phyloP scores from a whole-genome alignment of 37 sponge, comb jelly and placozoan genomes.

The Beroe forskalii region DNA sequence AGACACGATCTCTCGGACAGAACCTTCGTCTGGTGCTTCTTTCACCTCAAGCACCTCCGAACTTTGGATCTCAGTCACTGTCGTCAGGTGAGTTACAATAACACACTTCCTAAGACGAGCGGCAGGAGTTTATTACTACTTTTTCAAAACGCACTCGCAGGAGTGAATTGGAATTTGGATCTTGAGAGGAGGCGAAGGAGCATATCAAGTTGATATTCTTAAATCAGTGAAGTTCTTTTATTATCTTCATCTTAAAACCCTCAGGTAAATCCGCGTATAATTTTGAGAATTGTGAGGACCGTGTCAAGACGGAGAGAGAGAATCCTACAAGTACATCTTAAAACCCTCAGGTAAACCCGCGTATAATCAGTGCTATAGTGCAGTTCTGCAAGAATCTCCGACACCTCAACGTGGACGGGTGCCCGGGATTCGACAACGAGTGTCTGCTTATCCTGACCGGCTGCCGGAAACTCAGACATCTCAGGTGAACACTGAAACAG shows the following conservation, averaged over 20 bases:
- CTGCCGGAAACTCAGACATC: conserved; percentile 44
- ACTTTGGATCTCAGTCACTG: conserved; percentile 39
- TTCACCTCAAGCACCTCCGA: conserved; percentile 35
- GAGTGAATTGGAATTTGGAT: too few relatives aligned
- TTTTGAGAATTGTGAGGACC: too few relatives aligned
- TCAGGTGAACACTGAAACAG: too few relatives aligned
- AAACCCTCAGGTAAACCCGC: background rate
- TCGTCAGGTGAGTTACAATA: too few relatives aligned
- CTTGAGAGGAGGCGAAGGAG: too few relatives aligned
- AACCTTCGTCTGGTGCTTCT: conserved; percentile 41
- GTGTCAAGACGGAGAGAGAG: too few relatives aligned
- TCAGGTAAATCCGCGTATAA: conserved; percentile 8
- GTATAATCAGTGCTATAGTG: conserved; percentile 29
- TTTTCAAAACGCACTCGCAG: too few relatives aligned
- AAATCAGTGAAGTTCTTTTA: too few relatives aligned
- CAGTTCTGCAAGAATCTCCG: conserved; percentile 64
- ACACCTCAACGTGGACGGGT: conserved; percentile 46
- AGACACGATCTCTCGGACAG: background rate
- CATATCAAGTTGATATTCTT: too few relatives aligned
- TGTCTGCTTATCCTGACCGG: conserved; percentile 59
- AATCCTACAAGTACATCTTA: too few relatives aligned
- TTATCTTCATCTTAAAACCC: background rate
- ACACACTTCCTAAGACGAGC: too few relatives aligned
- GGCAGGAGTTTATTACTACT: too few relatives aligned
- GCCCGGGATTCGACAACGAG: conserved; percentile 58